Base-by-base conservation (phyloP, 2,888 invertebrate species). In the Eustalomyia histrio region DNA sequence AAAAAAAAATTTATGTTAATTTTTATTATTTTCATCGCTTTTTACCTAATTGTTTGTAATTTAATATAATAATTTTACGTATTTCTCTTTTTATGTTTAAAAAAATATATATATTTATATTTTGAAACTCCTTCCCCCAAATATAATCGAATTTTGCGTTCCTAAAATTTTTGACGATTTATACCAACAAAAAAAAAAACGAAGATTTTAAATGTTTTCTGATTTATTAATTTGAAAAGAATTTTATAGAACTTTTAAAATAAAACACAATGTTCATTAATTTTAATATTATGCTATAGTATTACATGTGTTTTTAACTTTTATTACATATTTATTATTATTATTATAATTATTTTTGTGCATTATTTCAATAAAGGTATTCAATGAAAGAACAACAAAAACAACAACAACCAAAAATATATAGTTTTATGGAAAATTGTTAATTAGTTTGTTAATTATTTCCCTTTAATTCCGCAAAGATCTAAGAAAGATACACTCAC, bases 261-360 rank as follows among this genome's bases (percentile, higher is more conserved):
- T 24, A 8, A 21, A 16, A 12, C 55, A 53, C 58, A 43, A 75
- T 75, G 53, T 80, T 76, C 52, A 76, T 68, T 76, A 67, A 57
- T 50, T 75, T 63, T 72, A 73, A 79, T 63, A 75, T 85, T 80
- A 76, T 71, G 80, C 63, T 72, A 88, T 88, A 88, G 89, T 88
- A 88, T 88, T 88, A 88, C 86, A 84, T 87, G 87, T 89, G 88
- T 88, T 89, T 87, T 87, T 86, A 86, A 69, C 18, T 55, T n/a
- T 65, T 53, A 67, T 35, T 65, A 18, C 72, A 76, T 83, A 74
- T 75, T 43, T 64, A 74, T 64, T 72, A 82, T 75, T 68, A 67
- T 64, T 55, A 68, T 73, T 63, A 82, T n/a, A n/a, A n/a, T n/a
- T n/a, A n/a, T 82, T 81, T 47, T 61, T 80, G 67, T 63, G 75